Conservation (phyloP, 2,888 invertebrate species). For the Drosophila tanythrix region DNA sequence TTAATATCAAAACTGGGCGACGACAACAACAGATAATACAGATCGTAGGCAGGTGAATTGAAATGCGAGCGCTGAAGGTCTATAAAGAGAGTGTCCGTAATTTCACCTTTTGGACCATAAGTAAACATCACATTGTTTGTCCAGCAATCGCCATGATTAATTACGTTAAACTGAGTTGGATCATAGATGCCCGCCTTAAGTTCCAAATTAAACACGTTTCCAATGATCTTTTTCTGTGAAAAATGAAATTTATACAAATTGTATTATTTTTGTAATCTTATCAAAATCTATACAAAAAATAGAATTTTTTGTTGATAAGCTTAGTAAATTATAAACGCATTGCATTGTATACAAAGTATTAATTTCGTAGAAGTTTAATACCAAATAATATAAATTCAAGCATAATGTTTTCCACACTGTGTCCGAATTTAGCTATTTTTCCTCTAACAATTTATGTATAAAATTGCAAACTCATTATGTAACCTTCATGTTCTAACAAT, state of each 20-base stretch:
- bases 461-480: not conserved
- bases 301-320: too few species aligned
- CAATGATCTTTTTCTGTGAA: constrained; percentile 16
- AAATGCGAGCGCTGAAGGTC: constrained; percentile 75
- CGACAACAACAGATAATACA: constrained; percentile 75
- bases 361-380: too few species aligned
- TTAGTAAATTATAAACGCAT: too few species aligned
- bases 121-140: constrained; percentile 81
- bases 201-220: not conserved
- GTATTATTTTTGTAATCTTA: not conserved
- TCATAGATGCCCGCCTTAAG: constrained; percentile 38
- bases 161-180: constrained; percentile 59
- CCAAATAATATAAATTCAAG: not conserved
- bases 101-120: constrained; percentile 54
- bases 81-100: constrained; percentile 69
- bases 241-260: not conserved
- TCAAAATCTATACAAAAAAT: not conserved
- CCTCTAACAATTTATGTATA: not conserved
- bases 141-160: constrained; percentile 83
- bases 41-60: constrained; percentile 75
- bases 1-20: constrained; percentile 79
- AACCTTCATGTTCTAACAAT: not conserved
- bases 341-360: too few species aligned
- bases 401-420: too few species aligned
- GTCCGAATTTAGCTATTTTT: not conserved